Conservation (phyloP, 1,140 invertebrate genomes). For the Cheumatopsyche charites region DNA sequence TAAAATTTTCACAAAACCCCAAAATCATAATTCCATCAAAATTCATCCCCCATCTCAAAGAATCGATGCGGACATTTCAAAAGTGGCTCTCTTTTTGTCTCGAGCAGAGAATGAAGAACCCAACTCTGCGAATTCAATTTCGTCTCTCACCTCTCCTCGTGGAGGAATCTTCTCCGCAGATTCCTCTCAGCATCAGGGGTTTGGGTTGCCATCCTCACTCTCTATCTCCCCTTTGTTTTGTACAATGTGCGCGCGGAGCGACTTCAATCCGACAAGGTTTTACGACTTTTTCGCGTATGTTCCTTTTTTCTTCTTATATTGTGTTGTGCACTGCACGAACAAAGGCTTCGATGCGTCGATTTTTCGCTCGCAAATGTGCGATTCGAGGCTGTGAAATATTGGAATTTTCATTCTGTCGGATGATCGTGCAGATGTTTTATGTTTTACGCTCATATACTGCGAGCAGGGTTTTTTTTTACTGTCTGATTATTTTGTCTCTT, state of each 20-base stretch:
- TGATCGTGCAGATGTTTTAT: not conserved
- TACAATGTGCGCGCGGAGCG: conserved; percentile 27
- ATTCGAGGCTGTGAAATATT: not conserved
- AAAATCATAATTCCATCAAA: too few relatives aligned
- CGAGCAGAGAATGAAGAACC: not conserved
- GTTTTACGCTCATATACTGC: too few relatives aligned
- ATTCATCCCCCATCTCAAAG: too few relatives aligned
- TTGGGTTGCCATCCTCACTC: conserved; percentile 5
- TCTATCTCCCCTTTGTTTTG: conserved; percentile 31
- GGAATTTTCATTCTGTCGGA: not conserved
- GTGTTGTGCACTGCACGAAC: too few relatives aligned
- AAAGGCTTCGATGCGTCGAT: not conserved
- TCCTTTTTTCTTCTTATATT: too few relatives aligned
- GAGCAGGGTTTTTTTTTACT: too few relatives aligned
- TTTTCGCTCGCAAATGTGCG: not conserved
- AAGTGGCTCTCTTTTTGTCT: not conserved
- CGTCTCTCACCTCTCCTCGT: not conserved
- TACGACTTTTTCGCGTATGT: conserved; percentile 4
- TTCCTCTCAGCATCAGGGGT: too few relatives aligned
- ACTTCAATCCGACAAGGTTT: not conserved
- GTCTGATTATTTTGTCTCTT: too few relatives aligned
- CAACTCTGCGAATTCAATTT: conserved; percentile 30
- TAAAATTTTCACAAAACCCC: too few relatives aligned
- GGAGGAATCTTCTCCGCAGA: conserved; percentile 26
- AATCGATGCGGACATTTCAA: not conserved